Conservation (phyloP, 37 sponge, comb jelly and placozoan genomes). For the Ephydatia muelleri region DNA sequence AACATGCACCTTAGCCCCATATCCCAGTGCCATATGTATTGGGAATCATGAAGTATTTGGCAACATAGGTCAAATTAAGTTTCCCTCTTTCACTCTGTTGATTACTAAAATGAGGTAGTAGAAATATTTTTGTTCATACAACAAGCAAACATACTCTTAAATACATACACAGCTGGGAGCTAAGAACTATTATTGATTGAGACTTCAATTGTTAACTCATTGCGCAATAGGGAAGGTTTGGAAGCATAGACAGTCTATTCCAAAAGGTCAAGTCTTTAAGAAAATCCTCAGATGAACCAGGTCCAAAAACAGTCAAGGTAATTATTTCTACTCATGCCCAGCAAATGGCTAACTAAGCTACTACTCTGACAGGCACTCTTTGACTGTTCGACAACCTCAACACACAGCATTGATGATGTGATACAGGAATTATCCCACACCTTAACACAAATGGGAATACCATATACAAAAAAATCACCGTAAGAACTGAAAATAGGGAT, state of each 20-base stretch:
- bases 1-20: no score
- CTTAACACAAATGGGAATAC: not conserved
- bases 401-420: not conserved
- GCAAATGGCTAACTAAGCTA: not conserved
- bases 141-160: no score
- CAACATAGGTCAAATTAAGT: no score
- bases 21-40: no score
- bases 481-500: no score
- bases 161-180: no score
- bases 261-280: slow-evolving; percentile 29
- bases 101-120: no score
- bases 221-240: slow-evolving; percentile 16
- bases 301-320: slow-evolving; percentile 39
- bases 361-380: not conserved
- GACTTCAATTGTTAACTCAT: no score
- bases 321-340: not conserved
- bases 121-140: no score
- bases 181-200: no score
- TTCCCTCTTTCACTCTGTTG: no score
- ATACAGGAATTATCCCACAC: not conserved
- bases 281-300: slow-evolving; percentile 1
- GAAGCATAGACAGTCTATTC: slow-evolving; percentile 20
- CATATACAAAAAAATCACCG: not conserved
- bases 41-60: no score
- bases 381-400: not conserved